phyloP scores from a whole-genome alignment of 2,888 invertebrate genomes.

The Nesidiocoris tenuis region DNA sequence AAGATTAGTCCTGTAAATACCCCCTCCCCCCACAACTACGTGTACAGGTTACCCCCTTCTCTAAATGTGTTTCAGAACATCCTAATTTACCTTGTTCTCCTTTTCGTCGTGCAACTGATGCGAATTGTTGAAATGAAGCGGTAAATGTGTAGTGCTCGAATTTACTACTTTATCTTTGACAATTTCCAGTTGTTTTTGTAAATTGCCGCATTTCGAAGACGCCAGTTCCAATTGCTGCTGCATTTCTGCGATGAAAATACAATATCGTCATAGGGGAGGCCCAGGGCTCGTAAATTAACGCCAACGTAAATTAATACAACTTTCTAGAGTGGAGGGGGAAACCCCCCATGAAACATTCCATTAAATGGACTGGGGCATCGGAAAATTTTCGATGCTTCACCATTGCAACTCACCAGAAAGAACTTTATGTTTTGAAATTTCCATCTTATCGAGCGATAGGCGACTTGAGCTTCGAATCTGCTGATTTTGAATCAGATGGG shows the following conservation, averaged over 20 bases:
- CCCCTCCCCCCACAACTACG: too few relatives aligned
- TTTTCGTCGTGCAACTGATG: conserved; percentile 8
- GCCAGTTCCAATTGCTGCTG: conserved; percentile 45
- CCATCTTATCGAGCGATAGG: not conserved
- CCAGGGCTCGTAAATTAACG: too few relatives aligned
- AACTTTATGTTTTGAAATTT: conserved; percentile 33
- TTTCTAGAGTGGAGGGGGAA: too few relatives aligned
- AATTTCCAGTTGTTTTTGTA: conserved; percentile 43
- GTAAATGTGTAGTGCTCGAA: conserved; percentile 18
- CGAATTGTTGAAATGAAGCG: not conserved
- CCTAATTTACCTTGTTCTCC: conserved; percentile 22
- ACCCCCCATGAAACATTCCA: too few relatives aligned
- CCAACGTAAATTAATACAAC: too few relatives aligned
- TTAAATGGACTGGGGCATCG: too few relatives aligned
- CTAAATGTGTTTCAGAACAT: too few relatives aligned
- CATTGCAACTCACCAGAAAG: conserved; percentile 27
- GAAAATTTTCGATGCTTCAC: too few relatives aligned
- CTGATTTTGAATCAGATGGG: conserved; percentile 25
- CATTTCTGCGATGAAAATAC: conserved; percentile 36
- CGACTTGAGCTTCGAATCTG: conserved; percentile 1
- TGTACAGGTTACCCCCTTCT: too few relatives aligned
- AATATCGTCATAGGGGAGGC: too few relatives aligned
- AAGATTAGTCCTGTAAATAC: too few relatives aligned
- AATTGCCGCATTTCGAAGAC: conserved; percentile 40
- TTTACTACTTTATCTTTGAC: conserved; percentile 39